phyloP scores from a whole-genome alignment of 2,113 vertebrate species.

The Physeter macrocephalus region DNA sequence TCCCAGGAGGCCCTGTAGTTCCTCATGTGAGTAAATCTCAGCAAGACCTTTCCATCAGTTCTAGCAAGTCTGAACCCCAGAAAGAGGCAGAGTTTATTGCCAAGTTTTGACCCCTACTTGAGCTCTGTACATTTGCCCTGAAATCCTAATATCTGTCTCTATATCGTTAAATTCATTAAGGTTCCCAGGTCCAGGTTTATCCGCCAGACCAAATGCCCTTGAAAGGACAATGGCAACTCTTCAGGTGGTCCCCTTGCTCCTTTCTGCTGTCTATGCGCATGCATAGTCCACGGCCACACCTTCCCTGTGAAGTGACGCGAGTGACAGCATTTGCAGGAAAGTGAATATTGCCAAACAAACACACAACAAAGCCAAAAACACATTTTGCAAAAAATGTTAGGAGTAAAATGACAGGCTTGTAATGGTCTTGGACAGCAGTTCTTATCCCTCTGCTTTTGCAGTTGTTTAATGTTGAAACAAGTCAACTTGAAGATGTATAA shows the following conservation, averaged over 20 bases:
- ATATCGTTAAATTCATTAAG: neutral
- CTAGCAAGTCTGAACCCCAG: neutral
- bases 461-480: slow-evolving; percentile 47
- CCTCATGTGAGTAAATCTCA: neutral
- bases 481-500: slow-evolving; percentile 31
- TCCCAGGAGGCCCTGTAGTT: neutral
- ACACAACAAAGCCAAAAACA: neutral
- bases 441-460: neutral
- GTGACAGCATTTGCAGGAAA: neutral
- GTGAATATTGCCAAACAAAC: neutral
- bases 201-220: neutral
- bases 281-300: neutral
- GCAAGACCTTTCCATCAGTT: neutral
- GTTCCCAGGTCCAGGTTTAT: neutral
- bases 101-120: neutral
- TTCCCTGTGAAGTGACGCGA: neutral
- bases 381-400: neutral
- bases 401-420: neutral
- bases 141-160: neutral
- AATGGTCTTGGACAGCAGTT: neutral
- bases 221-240: neutral
- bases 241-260: neutral
- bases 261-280: accelerated
- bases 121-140: neutral
- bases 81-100: neutral